Base-by-base conservation (phyloP, 64 coral and sea anemone genomes). In the Catalaphyllia jardinei region DNA sequence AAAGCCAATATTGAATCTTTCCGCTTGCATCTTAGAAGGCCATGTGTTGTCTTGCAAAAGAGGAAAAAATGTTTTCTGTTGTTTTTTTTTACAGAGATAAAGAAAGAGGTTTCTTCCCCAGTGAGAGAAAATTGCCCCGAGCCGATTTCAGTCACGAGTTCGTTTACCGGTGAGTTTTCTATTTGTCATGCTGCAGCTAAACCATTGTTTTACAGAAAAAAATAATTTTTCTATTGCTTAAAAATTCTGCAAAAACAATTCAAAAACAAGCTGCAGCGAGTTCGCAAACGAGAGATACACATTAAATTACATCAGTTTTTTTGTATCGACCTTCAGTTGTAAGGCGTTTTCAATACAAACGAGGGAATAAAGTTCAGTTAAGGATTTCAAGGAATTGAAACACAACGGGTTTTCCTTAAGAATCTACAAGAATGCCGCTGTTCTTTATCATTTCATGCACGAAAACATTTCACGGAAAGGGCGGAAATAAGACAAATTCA, bases 41-140 rank as follows among this genome's bases (percentile, higher is more conserved):
- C 71, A 88, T 77, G 33, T 77, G 74, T 62, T 74, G 71, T 29
- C 10, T 59, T 19, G 59, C 35, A 24, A 62, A 83, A 83, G 16
- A 50, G 76, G 54, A 69, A 46, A 55, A 77, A 52, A 73, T 13
- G 13, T 35, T 86, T 71, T 16, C n/a, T 64, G 49, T 72, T 55
- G 67, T 87, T 87, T 76, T 78, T 82, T 71, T 83, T 67, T 62
- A 39, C 77, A 96, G 95, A 96, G 87, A 96, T 96, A 59, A 96
- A 96, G 86, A 96, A 91, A 71, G 95, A 96, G 52, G 73, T 83
- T 13, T 79, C 87, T 0, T 87, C 88, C 38, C 88, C 95, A 38
- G 69, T 93, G 20, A 83, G 89, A 19, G 95, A 96, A 52, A 28
- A 15, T 22, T 93, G 77, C 75, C 71, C 87, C 52, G 95, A 96